A percentile compares a stretch with the other conserved stretches of the same genome.
Conservation (phyloP, 2,888 invertebrate genomes). For the Campoplex capitator region DNA sequence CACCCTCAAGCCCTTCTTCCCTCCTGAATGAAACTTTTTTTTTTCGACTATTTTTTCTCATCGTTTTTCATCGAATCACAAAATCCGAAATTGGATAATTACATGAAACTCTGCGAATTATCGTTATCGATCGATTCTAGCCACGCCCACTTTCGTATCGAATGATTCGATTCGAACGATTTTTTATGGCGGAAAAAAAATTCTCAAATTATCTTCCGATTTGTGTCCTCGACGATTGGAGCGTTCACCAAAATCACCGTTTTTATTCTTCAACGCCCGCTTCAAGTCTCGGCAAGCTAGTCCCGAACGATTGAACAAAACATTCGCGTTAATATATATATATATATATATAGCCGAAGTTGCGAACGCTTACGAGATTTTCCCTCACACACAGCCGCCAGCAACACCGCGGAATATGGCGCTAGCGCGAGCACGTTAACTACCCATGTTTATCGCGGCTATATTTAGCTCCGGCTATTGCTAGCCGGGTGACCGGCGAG, state of each 20-base stretch:
- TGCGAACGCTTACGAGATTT: conserved; percentile 2
- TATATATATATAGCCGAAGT: not conserved
- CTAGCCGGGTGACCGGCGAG: conserved; percentile 77
- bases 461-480: conserved; percentile 82
- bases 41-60: not conserved
- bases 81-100: too few relatives aligned
- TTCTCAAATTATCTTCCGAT: too few relatives aligned
- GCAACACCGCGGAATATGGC: conserved; percentile 70
- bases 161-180: too few relatives aligned
- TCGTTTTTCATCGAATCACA: too few relatives aligned
- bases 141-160: too few relatives aligned
- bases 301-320: not conserved
- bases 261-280: too few relatives aligned
- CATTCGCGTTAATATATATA: not conserved
- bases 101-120: too few relatives aligned
- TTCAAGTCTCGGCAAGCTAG: too few relatives aligned
- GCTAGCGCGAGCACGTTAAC: conserved; percentile 79
- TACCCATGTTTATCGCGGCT: conserved; percentile 82
- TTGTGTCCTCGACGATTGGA: not conserved
- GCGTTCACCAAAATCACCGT: too few relatives aligned
- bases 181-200: too few relatives aligned
- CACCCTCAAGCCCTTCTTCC: not conserved
- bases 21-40: not conserved
- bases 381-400: conserved; percentile 30
- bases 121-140: too few relatives aligned